Base-by-base conservation (phyloP, 2,888 invertebrate genomes). In the Eudasyphora cyanicolor region DNA sequence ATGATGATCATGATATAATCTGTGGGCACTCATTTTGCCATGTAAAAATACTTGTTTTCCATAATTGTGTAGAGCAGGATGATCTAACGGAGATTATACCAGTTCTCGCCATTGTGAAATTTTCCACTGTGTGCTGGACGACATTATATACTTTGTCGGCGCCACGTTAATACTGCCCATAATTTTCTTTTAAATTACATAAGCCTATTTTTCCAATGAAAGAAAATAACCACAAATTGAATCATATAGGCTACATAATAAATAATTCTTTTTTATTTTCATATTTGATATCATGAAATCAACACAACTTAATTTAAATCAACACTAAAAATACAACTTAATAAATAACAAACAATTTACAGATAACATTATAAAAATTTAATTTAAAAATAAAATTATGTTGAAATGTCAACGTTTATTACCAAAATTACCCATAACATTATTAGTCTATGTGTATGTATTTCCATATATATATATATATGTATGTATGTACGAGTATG, bases 401-500 rank as follows among this genome's bases (percentile, higher is more conserved):
- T 45, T 45, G 2, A 45, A 45, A 45, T 45, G n/a, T 45, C 12
- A 38, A 38, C 2, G 12, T 38, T 10, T 38, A 38, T 38, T 38
- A 12, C 38, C 38, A 38, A 38, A 7, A 2, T 27, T 57, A n/a
- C 2, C n/a, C 38, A 27, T 57, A 57, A 57, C 57, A 7, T 12
- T 12, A n/a, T 74, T 17, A 12, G 27, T 62, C n/a, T 62, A 42
- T 62, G 5, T 62, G 5, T 60, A 14, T 27, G 49, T 67, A 24
- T 49, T 51, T 62, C n/a, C 45, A 42, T 62, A 4, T n/a, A n/a
- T 60, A 14, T 27, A 35, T 67, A 24, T 49, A 35, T 54, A 45
- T 78, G 60, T 45, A 38, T 62, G 49, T 64, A 7, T 76, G 62
- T 62, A 12, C 38, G 24, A 27, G 49, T 67, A n/a, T 42, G 24